Evolutionary conservation across 2,113 vertebrate genomes (phyloP).

Genomic region (Eonycteris spelaea): DNA sequence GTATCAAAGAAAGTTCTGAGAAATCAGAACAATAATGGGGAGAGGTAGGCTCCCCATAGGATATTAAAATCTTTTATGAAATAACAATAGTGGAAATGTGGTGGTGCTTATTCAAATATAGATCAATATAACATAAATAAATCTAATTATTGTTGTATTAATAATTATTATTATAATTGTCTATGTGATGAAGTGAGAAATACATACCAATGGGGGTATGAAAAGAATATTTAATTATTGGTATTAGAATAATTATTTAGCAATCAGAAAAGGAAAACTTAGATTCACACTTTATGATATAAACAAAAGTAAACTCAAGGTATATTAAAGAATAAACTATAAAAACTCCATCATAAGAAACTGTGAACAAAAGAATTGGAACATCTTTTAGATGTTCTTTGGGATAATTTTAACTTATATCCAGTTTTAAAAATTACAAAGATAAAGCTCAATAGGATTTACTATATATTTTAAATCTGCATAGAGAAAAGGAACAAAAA

Average conservation of each 20-base stretch:
- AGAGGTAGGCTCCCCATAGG: not conserved
- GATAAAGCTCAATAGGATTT: not conserved
- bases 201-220: not conserved
- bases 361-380: not conserved
- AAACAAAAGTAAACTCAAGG: not conserved
- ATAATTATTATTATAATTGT: not conserved
- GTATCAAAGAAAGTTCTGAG: not conserved
- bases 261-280: not conserved
- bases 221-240: constrained; percentile 6
- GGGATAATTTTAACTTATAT: not conserved
- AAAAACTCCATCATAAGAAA: not conserved
- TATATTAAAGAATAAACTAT: not conserved
- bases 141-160: not conserved
- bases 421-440: not conserved
- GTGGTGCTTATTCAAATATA: not conserved
- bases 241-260: not conserved
- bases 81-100: not conserved
- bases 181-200: not conserved
- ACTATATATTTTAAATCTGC: not conserved
- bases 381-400: not conserved
- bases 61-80: not conserved
- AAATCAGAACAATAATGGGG: not conserved
- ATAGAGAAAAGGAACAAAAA: not conserved
- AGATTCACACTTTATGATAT: not conserved
- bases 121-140: not conserved